Conservation (phyloP, 2,797 vertebrate species). For the Enoplosus armatus region DNA sequence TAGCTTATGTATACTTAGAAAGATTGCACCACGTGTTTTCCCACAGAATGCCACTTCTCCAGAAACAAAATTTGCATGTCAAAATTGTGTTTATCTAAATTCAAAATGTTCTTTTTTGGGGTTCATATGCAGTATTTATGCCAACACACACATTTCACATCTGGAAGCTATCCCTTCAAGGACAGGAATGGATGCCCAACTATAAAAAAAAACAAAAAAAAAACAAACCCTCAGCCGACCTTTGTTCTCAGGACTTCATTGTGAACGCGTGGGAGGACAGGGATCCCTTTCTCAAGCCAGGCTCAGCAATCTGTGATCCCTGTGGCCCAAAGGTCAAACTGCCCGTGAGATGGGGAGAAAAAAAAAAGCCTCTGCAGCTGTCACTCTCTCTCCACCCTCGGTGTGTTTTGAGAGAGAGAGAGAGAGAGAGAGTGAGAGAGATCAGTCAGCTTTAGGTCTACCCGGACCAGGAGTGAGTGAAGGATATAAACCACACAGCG, state of each 20-base stretch:
- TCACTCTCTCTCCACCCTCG: slow-evolving; percentile 10
- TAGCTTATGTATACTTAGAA: neutral
- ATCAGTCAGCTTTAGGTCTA: neutral
- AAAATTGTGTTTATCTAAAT: too few relatives aligned
- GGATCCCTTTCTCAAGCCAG: slow-evolving; percentile 41
- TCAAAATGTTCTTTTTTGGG: too few relatives aligned
- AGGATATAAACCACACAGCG: slow-evolving; percentile 10
- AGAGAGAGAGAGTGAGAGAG: neutral
- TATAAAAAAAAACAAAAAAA: neutral
- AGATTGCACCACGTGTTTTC: neutral
- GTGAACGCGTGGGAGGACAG: slow-evolving; percentile 25
- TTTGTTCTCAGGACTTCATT: slow-evolving; percentile 22
- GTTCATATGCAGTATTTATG: neutral
- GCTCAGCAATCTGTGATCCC: slow-evolving; percentile 54
- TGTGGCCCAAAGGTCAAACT: slow-evolving; percentile 43
- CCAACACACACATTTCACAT: neutral
- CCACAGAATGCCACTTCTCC: neutral
- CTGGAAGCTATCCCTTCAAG: neutral
- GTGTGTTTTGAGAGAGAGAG: slow-evolving; percentile 6
- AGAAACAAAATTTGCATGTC: neutral
- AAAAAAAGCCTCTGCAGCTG: slow-evolving; percentile 57
- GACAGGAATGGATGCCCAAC: neutral
- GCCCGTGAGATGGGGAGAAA: too few relatives aligned
- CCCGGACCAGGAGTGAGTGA: slow-evolving; percentile 4
- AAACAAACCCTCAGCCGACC: slow-evolving; percentile 4